These are phyloP conservation scores for Indri indri DNA, from an alignment of 2,113 vertebrate species.

Conservation along the genomic window DNA sequence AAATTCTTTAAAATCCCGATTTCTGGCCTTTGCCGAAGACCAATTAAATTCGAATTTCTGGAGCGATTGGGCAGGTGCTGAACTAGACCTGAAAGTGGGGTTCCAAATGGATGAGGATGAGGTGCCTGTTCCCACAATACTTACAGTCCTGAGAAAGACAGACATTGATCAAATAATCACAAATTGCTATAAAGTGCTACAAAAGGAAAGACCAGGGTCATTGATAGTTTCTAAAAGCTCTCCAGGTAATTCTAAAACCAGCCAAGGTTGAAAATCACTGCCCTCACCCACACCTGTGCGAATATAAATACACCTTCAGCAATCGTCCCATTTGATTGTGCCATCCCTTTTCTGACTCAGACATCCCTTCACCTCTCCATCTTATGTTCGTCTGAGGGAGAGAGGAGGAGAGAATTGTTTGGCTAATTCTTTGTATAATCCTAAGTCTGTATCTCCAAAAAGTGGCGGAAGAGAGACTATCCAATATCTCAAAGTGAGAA, in stretches of 20 bases:
- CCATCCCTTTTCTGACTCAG: neutral
- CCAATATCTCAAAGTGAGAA: neutral
- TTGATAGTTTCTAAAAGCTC: neutral
- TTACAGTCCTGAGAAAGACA: neutral
- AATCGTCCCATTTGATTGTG: neutral
- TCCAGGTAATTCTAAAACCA: neutral
- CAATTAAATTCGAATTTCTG: neutral
- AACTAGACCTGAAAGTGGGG: neutral
- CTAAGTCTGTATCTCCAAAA: neutral
- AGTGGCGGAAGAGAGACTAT: neutral
- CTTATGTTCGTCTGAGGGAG: neutral
- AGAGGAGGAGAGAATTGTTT: neutral
- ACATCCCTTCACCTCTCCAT: neutral
- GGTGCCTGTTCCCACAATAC: neutral
- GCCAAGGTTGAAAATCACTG: neutral
- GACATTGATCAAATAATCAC: neutral
- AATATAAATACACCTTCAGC: neutral
- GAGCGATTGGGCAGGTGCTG: neutral
- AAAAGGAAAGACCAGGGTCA: neutral
- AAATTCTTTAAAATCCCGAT: neutral
- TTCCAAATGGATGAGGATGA: neutral
- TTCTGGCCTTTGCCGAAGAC: neutral
- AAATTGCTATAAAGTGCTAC: neutral
- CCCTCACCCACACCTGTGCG: neutral
- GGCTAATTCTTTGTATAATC: neutral